Evolutionary conservation across 2,888 invertebrate species (phyloP).

Genomic region (Troilus luridus): DNA sequence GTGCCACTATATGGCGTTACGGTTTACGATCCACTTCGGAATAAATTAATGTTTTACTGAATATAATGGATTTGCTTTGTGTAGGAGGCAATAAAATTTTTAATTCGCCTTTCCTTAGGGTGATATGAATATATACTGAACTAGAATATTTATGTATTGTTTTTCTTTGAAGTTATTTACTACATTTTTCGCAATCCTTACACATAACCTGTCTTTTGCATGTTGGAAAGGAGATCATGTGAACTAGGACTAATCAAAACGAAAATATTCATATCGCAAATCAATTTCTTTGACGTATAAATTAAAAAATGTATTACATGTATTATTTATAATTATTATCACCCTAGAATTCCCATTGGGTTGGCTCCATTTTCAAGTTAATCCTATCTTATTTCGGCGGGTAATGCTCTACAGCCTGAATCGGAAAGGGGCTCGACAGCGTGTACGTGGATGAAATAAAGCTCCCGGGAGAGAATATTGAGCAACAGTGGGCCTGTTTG

Average conservation of each 20-base stretch:
- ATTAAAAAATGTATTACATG: too few relatives aligned
- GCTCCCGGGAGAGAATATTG: conserved; percentile 12
- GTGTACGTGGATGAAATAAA: conserved; percentile 19
- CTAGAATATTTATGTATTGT: neutral
- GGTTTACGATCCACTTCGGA: conserved; percentile 40
- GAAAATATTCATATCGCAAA: too few relatives aligned
- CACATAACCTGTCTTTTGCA: too few relatives aligned
- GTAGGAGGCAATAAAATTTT: neutral
- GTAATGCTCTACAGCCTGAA: neutral
- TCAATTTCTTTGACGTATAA: too few relatives aligned
- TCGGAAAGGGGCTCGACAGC: neutral
- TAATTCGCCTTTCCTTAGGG: neutral
- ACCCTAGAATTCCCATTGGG: neutral
- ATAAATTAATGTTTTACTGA: conserved; percentile 41
- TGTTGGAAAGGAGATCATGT: too few relatives aligned
- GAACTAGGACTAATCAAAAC: too few relatives aligned
- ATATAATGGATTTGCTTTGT: conserved; percentile 32
- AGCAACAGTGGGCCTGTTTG: neutral
- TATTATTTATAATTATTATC: too few relatives aligned
- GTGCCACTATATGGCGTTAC: neutral
- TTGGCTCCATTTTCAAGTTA: neutral
- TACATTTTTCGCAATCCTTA: too few relatives aligned
- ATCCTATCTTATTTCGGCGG: neutral
- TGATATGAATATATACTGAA: neutral
- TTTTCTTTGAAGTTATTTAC: neutral